These are phyloP conservation scores for Pelodytes ibericus DNA, from an alignment of 2,797 vertebrate genomes.

Conservation along the genomic window DNA sequence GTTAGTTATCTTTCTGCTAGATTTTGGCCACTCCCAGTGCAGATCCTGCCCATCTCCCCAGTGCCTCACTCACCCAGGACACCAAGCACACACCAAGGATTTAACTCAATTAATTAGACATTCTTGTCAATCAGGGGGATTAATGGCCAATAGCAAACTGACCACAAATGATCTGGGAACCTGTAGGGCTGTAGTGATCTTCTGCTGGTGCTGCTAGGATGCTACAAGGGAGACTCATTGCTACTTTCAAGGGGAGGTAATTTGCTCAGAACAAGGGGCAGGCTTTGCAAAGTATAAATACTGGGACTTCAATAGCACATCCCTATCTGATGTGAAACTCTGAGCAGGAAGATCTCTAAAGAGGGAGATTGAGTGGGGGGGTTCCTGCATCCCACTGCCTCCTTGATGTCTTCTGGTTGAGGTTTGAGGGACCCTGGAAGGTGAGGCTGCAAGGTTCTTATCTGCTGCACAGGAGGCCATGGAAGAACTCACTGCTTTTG, in stretches of 20 bases:
- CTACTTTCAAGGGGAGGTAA: slow-evolving; percentile 91
- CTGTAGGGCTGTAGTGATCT: slow-evolving; percentile 64
- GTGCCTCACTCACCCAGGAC: slow-evolving; percentile 87
- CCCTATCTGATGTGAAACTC: slow-evolving; percentile 86
- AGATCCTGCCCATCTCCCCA: slow-evolving; percentile 75
- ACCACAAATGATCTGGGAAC: slow-evolving; percentile 66
- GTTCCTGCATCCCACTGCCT: slow-evolving; percentile 64
- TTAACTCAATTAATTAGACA: slow-evolving; percentile 96
- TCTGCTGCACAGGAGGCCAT: slow-evolving; percentile 73
- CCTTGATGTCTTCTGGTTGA: slow-evolving; percentile 86
- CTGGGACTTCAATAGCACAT: slow-evolving; percentile 91
- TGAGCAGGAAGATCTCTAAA: slow-evolving; percentile 79
- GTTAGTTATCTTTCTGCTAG: slow-evolving; percentile 49
- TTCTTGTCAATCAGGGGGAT: slow-evolving; percentile 87
- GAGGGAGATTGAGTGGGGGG: slow-evolving; percentile 58
- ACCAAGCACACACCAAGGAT: slow-evolving; percentile 80
- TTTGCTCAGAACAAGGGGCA: slow-evolving; percentile 94
- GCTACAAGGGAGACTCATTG: slow-evolving; percentile 71
- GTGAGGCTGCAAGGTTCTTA: slow-evolving; percentile 57
- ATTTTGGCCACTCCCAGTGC: slow-evolving; percentile 75
- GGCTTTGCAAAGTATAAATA: slow-evolving; percentile 98
- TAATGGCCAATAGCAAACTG: slow-evolving; percentile 81
- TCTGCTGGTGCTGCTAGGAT: slow-evolving; percentile 66
- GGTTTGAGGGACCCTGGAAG: slow-evolving; percentile 65
- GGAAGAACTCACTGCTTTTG: slow-evolving; percentile 98